Evolutionary conservation across 1,140 invertebrate genomes (phyloP), one percentile per base, ranked within the genome.

Genomic region (Drosophila ambigua): DNA sequence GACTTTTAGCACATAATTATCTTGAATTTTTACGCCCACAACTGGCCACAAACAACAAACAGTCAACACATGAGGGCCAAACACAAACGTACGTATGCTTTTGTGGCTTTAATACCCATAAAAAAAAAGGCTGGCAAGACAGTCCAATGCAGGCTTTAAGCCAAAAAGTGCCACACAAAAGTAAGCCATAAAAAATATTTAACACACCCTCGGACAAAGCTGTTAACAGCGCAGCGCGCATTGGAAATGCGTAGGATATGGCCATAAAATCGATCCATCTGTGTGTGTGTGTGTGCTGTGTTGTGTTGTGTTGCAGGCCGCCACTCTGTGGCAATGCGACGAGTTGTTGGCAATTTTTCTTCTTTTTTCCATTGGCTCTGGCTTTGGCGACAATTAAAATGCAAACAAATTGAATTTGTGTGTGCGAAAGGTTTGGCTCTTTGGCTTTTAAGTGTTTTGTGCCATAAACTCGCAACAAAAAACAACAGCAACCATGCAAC

Each of bases 151-250:
- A 55, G 15, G 54, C 52, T 44, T 64, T 53, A 54, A 46, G 63
- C 68, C 67, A 74, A 63, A 82, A 80, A 71, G 77, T 67, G 75
- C 69, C 79, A 60, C 78, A 66, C 75, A 87, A 87, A 39, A 87
- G 71, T 87, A 87, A 87, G 83, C 83, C 79, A 87, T 87, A 82
- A 87, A 87, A 87, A 87, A 87, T 87, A 87, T 82, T 87, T 87
- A 87, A 87, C 82, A 87, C 82, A 88, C 82, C 82, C 82, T 87
- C 82, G 62, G 74, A 87, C 82, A 82, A 82, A 87, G 82, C 82
- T 87, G 83, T 87, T 87, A 87, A 87, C 82, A 82, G 11, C 35
- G 35, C 35, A 39, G 11, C 35, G 11, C 9, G 71, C 78, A 73
- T 71, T 75, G 71, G 60, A 78, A 87, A 87, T 88, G 83, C 82